A percentile compares a stretch with the other conserved stretches of the same genome.
phyloP scores from a whole-genome alignment of 2,888 invertebrate species.

The Drosophila meridionalis region DNA sequence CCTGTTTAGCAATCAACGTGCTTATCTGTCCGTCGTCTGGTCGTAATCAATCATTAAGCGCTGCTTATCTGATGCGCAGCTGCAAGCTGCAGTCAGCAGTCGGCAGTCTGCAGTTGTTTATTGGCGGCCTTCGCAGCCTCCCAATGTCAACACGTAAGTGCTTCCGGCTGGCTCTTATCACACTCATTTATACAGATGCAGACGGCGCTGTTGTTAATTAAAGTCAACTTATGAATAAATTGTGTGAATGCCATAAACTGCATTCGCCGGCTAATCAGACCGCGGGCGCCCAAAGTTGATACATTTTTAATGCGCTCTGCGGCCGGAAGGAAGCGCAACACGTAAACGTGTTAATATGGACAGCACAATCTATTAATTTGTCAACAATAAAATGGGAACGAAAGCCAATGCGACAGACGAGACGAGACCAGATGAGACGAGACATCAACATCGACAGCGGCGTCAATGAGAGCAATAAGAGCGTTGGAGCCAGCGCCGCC shows the following conservation, averaged over 20 bases:
- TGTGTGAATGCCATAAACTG: constrained; percentile 66
- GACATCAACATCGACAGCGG: constrained; percentile 41
- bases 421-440: constrained; percentile 13
- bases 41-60: constrained; percentile 59
- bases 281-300: constrained; percentile 52
- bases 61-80: constrained; percentile 53
- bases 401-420: constrained; percentile 47
- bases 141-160: constrained; percentile 53
- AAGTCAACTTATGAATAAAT: constrained; percentile 64
- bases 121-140: constrained; percentile 14
- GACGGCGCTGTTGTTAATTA: constrained; percentile 50
- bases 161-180: constrained; percentile 54
- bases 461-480: constrained; percentile 53
- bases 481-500: background rate
- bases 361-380: constrained; percentile 84
- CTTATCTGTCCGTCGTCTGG: constrained; percentile 46
- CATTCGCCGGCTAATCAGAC: constrained; percentile 71
- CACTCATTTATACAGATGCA: background rate
- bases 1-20: constrained; percentile 50
- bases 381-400: constrained; percentile 79
- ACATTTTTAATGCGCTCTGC: constrained; percentile 69
- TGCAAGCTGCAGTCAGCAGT: constrained; percentile 8
- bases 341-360: constrained; percentile 82
- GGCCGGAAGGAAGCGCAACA: constrained; percentile 79
- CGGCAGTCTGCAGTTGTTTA: too few species aligned